Conservation (phyloP, 2,888 invertebrate genomes). For the Hyles lineata region DNA sequence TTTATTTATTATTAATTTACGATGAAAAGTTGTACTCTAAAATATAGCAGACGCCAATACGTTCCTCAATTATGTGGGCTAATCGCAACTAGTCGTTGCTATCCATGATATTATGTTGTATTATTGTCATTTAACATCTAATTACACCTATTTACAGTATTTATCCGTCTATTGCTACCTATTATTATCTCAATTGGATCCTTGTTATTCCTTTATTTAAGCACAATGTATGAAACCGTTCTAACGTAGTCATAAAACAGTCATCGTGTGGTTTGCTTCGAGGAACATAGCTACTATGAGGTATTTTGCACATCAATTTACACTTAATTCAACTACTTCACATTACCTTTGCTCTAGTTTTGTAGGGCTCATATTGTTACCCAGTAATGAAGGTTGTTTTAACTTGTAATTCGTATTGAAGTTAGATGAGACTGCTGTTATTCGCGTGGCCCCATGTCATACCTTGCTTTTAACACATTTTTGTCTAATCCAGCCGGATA, state of each 20-base stretch:
- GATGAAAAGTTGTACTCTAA: too few relatives aligned
- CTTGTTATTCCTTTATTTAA: background rate
- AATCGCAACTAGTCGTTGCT: background rate
- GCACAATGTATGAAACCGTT: background rate
- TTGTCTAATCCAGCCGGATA: too few relatives aligned
- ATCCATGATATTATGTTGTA: too few relatives aligned
- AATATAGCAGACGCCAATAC: too few relatives aligned
- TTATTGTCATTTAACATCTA: too few relatives aligned
- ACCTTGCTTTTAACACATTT: too few relatives aligned
- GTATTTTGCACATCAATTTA: background rate
- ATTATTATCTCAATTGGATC: background rate
- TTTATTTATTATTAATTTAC: too few relatives aligned
- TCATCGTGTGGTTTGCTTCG: background rate
- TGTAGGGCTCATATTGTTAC: background rate
- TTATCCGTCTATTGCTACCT: background rate
- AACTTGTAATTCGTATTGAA: background rate
- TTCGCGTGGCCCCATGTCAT: background rate
- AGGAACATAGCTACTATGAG: background rate
- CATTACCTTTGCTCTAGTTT: background rate
- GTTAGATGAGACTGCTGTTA: background rate
- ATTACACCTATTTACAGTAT: background rate
- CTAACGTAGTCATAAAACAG: background rate
- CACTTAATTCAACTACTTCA: background rate
- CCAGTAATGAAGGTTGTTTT: background rate
- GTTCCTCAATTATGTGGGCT: too few relatives aligned